Evolutionary conservation across 2,113 vertebrate species (phyloP).

Genomic region (Oriolus oriolus): DNA sequence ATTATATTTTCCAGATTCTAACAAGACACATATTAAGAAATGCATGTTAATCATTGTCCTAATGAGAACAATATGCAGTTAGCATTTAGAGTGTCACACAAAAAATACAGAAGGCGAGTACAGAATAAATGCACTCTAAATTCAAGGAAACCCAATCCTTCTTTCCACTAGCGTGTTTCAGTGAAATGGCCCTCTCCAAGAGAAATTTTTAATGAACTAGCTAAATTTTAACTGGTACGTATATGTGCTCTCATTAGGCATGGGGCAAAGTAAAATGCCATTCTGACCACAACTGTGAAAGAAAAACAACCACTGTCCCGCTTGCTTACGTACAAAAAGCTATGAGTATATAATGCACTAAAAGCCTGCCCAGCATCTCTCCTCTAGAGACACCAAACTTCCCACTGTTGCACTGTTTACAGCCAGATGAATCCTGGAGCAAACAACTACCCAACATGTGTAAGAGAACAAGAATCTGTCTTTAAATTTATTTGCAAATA

Average conservation of each 20-base stretch:
- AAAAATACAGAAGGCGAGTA: neutral
- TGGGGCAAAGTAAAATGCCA: neutral
- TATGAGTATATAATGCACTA: neutral
- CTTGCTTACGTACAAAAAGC: neutral
- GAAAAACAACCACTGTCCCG: neutral
- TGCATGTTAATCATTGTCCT: slow-evolving; percentile 13
- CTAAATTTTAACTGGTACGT: neutral
- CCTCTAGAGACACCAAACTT: neutral
- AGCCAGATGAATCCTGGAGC: neutral
- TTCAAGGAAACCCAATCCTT: neutral
- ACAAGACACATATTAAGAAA: slow-evolving; percentile 37
- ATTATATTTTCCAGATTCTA: slow-evolving; percentile 27
- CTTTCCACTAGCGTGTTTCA: neutral
- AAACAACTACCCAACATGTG: neutral
- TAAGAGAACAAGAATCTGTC: neutral
- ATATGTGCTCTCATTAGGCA: neutral
- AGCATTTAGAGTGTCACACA: neutral
- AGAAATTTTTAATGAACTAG: neutral
- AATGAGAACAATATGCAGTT: slow-evolving; percentile 40
- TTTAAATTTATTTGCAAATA: neutral
- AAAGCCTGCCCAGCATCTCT: neutral
- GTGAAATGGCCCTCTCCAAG: neutral
- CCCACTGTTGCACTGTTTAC: neutral
- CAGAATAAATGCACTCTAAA: neutral
- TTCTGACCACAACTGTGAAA: neutral